Percentiles rank a stretch among this genome's conserved stretches.
Evolutionary conservation across 2,888 invertebrate genomes (phyloP).

Genomic region (Euproctis similis): DNA sequence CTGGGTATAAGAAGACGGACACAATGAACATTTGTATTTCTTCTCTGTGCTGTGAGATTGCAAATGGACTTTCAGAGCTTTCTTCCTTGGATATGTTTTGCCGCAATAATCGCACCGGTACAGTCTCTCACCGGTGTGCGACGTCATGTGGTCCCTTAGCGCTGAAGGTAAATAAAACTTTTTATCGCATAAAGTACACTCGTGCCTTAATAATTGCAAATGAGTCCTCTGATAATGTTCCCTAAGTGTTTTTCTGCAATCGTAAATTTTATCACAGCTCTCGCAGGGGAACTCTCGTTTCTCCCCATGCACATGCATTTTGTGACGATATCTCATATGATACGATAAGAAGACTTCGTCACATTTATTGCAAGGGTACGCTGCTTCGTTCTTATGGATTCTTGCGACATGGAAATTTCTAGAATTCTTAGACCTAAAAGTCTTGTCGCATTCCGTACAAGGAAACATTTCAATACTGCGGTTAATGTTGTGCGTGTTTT

Average conservation of each 20-base stretch:
- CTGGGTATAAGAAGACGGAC: conserved; percentile 61
- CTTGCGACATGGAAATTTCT: conserved; percentile 25
- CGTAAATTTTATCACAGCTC: conserved; percentile 38
- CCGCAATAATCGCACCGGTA: conserved; percentile 66
- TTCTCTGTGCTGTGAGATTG: conserved; percentile 63
- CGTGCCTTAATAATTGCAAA: conserved; percentile 36
- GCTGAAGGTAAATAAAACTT: conserved; percentile 42
- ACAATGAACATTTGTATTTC: conserved; percentile 60
- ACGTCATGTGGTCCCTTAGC: conserved; percentile 65
- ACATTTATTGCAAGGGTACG: conserved; percentile 33
- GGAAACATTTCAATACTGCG: conserved; percentile 27
- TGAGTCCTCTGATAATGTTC: conserved; percentile 40
- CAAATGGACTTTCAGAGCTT: conserved; percentile 58
- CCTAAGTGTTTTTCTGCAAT: conserved; percentile 31
- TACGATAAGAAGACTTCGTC: conserved; percentile 21
- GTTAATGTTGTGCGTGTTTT: conserved; percentile 40
- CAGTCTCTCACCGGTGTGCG: conserved; percentile 65
- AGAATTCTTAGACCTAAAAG: conserved; percentile 32
- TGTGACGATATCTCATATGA: conserved; percentile 28
- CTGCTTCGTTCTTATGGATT: conserved; percentile 31
- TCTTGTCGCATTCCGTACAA: conserved; percentile 47
- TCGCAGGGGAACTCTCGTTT: conserved; percentile 34
- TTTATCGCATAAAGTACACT: conserved; percentile 54
- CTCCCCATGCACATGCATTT: conserved; percentile 36
- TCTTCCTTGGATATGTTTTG: conserved; percentile 65